phyloP scores from a whole-genome alignment of 2,888 invertebrate species.

The Leptopilina drosophilae region DNA sequence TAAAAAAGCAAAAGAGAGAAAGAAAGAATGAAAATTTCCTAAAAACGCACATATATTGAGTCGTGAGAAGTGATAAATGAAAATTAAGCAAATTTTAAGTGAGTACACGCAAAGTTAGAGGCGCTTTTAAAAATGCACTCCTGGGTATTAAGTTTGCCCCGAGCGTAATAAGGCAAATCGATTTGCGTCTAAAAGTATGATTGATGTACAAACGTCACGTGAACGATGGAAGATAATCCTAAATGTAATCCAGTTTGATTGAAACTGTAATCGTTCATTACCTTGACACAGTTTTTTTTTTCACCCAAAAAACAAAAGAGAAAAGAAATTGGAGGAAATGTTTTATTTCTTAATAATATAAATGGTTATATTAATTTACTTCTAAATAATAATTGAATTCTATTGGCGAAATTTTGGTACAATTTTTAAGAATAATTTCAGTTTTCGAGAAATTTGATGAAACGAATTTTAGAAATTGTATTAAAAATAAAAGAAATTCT shows the following conservation, averaged over 20 bases:
- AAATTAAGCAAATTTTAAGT: conserved; percentile 33
- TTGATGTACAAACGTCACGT: conserved; percentile 39
- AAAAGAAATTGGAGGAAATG: no score
- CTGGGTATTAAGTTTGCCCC: conserved; percentile 30
- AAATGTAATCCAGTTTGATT: conserved; percentile 36
- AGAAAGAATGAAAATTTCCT: no score
- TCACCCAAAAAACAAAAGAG: not conserved
- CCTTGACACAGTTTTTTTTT: conserved; percentile 34
- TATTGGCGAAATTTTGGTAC: no score
- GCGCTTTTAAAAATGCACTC: conserved; percentile 30
- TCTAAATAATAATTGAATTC: no score
- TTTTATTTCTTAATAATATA: no score
- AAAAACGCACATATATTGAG: not conserved
- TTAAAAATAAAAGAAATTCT: no score
- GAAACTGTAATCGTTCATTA: conserved; percentile 31
- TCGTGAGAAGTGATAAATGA: conserved; percentile 26
- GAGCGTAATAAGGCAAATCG: conserved; percentile 37
- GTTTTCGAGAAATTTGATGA: no score
- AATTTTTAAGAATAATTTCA: no score
- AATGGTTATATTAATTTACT: no score
- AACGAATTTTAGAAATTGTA: no score
- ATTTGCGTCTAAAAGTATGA: conserved; percentile 39
- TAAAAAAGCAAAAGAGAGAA: not conserved
- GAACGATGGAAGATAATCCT: conserved; percentile 39
- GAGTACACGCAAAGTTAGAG: conserved; percentile 17